A percentile compares a stretch with the other conserved stretches of the same genome.
These are phyloP conservation scores for Amia ocellicauda DNA, from an alignment of 2,113 vertebrate genomes.

Conservation along the genomic window DNA sequence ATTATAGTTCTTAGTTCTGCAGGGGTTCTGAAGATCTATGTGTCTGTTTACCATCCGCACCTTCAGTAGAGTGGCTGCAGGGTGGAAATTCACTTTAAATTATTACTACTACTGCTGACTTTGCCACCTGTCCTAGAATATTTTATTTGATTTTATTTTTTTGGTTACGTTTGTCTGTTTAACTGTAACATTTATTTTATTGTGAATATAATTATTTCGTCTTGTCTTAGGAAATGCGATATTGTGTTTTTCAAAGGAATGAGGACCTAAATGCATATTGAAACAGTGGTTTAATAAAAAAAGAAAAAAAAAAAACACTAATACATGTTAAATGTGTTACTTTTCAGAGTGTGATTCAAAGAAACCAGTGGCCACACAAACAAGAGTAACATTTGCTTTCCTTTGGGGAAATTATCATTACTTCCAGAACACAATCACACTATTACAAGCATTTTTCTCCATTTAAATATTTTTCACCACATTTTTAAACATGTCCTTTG, in stretches of 20 bases:
- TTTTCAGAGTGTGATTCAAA: too few species aligned
- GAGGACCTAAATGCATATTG: constrained; percentile 43
- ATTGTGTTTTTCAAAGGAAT: constrained; percentile 46
- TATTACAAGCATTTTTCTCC: too few species aligned
- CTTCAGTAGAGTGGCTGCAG: constrained; percentile 9
- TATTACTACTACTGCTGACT: not conserved
- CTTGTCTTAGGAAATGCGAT: constrained; percentile 28
- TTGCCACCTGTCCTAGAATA: not conserved
- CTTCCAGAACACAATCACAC: too few species aligned
- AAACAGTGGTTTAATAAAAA: constrained; percentile 57
- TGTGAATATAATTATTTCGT: constrained; percentile 28
- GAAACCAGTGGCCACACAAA: too few species aligned
- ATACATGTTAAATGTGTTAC: too few species aligned
- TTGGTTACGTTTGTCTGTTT: constrained; percentile 39
- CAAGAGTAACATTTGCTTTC: too few species aligned
- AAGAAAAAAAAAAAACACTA: constrained; percentile 40
- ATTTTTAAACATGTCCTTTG: too few species aligned
- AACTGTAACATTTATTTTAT: too few species aligned
- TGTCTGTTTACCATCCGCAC: constrained; percentile 25
- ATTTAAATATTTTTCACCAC: too few species aligned
- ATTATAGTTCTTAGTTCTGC: not conserved
- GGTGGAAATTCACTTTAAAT: constrained; percentile 35
- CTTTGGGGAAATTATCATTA: too few species aligned
- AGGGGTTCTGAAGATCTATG: constrained; percentile 1
- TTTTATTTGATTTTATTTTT: constrained; percentile 42